These are phyloP conservation scores for Microctenopoma steveboyesi DNA, from an alignment of 2,797 vertebrate genomes.

Conservation along the genomic window DNA sequence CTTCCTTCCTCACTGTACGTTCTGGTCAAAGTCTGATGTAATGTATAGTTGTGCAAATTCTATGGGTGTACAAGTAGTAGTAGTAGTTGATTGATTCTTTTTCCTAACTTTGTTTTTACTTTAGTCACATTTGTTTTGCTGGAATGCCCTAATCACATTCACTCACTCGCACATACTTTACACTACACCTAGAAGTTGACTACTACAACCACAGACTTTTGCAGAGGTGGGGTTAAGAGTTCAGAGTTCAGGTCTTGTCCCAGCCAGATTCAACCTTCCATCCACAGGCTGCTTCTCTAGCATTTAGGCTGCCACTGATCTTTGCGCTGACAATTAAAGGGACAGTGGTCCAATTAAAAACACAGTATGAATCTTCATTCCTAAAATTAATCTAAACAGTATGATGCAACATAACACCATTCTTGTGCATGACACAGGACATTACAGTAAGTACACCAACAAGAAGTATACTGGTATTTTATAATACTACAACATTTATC, in stretches of 20 bases:
- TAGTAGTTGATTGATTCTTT: too few species aligned
- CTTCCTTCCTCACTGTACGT: slow-evolving; percentile 47
- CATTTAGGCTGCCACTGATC: not conserved
- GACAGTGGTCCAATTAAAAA: not conserved
- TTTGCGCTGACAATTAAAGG: slow-evolving; percentile 1
- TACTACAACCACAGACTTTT: too few species aligned
- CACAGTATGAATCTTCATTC: not conserved
- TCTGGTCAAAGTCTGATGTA: slow-evolving; percentile 25
- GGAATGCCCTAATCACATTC: too few species aligned
- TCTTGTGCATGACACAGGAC: too few species aligned
- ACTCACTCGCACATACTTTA: too few species aligned
- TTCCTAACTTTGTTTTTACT: too few species aligned
- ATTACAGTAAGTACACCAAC: not conserved
- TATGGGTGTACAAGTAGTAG: not conserved
- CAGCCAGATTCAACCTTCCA: too few species aligned
- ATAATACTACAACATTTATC: not conserved
- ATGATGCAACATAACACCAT: not conserved
- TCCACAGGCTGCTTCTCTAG: too few species aligned
- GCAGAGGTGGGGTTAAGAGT: too few species aligned
- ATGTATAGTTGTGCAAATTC: slow-evolving; percentile 10
- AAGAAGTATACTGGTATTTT: not conserved
- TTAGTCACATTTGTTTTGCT: too few species aligned
- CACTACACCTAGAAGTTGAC: too few species aligned
- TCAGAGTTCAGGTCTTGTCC: too few species aligned
- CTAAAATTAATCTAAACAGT: not conserved